Conservation (phyloP, 2,797 vertebrate species). For the Propithecus perrieri region DNA sequence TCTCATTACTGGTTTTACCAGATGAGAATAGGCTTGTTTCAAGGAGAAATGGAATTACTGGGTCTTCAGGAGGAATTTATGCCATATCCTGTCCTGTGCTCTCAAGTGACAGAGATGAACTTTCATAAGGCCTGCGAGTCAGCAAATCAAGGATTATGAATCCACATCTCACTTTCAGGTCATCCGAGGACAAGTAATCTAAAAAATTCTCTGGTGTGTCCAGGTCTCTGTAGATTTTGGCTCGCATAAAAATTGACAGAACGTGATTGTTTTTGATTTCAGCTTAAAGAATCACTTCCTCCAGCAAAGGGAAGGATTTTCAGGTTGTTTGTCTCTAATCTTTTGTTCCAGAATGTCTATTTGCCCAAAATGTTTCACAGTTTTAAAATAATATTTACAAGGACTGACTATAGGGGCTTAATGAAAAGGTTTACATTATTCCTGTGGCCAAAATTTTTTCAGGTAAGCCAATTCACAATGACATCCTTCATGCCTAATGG, state of each 20-base stretch:
- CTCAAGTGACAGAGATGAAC: not conserved
- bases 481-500: not conserved
- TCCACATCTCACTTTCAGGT: not conserved
- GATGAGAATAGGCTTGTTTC: not conserved
- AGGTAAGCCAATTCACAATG: not conserved
- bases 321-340: not conserved
- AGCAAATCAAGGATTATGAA: not conserved
- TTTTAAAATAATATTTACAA: not conserved
- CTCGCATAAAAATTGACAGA: conserved; percentile 6
- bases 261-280: conserved; percentile 34
- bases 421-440: not conserved
- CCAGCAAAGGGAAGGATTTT: not conserved
- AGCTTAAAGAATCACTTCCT: not conserved
- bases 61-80: not conserved
- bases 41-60: not conserved
- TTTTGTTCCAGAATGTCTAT: not conserved
- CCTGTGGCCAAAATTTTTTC: not conserved
- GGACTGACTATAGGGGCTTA: not conserved
- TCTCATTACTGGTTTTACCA: not conserved
- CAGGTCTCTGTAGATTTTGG: not conserved
- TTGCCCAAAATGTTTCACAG: not conserved
- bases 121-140: not conserved
- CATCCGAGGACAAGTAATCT: conserved; percentile 10
- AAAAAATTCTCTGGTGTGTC: not conserved
- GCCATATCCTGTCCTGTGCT: not conserved